These are phyloP conservation scores for Hypotaenidia okinawae DNA, from an alignment of 2,797 vertebrate species.

Conservation along the genomic window DNA sequence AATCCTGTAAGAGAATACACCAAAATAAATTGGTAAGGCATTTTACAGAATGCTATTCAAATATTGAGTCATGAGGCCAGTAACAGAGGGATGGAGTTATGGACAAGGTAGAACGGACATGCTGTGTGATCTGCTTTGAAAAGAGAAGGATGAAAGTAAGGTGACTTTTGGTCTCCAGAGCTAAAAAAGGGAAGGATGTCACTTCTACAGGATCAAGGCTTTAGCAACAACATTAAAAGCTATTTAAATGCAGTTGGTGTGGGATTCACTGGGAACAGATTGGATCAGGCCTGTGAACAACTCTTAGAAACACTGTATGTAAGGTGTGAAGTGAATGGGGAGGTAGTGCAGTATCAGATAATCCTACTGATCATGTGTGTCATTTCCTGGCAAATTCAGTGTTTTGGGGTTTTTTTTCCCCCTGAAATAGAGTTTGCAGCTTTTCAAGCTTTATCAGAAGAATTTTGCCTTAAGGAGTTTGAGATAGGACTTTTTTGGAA, in stretches of 20 bases:
- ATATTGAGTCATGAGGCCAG: not conserved
- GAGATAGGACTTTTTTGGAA: not conserved
- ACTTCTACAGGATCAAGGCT: not conserved
- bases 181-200: not conserved
- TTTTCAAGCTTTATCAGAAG: not conserved
- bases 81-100: not conserved
- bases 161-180: not conserved
- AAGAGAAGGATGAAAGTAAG: not conserved
- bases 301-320: not conserved
- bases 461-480: not conserved
- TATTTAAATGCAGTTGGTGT: not conserved
- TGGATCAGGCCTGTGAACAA: not conserved
- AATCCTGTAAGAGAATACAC: not conserved
- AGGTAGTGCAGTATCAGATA: not conserved
- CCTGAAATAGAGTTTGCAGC: not conserved
- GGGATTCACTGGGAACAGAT: not conserved
- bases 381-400: not conserved
- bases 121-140: not conserved
- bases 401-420: not conserved
- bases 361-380: not conserved
- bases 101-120: not conserved
- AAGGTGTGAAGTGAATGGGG: not conserved
- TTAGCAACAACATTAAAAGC: not conserved
- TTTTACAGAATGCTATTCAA: not conserved
- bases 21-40: not conserved